phyloP scores from a whole-genome alignment of 2,888 invertebrate species.

The Dugesia japonica region DNA sequence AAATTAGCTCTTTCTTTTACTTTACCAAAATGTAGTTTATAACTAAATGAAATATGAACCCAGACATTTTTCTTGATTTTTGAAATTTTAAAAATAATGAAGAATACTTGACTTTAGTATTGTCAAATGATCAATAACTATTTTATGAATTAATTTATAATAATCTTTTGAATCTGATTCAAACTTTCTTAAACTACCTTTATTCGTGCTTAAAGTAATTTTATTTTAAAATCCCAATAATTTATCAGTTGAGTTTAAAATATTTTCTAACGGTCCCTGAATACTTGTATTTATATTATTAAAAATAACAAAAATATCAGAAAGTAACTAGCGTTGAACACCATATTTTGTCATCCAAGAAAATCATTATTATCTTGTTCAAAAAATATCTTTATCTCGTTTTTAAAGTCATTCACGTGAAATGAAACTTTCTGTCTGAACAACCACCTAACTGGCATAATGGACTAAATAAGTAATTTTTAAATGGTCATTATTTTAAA shows the following conservation, averaged over 20 bases:
- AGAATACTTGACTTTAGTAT: too few species aligned
- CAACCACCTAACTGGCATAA: too few species aligned
- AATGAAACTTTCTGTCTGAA: not conserved
- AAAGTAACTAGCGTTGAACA: not conserved
- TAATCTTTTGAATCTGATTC: not conserved
- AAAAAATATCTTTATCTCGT: not conserved
- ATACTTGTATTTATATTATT: too few species aligned
- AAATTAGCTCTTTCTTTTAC: too few species aligned
- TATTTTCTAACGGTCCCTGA: not conserved
- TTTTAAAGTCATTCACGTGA: not conserved
- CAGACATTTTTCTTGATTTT: too few species aligned
- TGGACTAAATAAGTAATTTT: too few species aligned
- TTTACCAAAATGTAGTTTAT: too few species aligned
- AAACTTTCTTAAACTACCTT: not conserved
- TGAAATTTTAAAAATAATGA: too few species aligned
- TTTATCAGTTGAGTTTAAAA: not conserved
- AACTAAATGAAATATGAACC: too few species aligned
- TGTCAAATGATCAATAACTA: conserved; percentile 8
- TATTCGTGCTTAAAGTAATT: not conserved
- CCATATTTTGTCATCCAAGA: not conserved
- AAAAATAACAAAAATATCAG: too few species aligned
- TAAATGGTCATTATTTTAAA: too few species aligned
- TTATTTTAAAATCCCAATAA: not conserved
- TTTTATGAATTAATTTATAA: not conserved
- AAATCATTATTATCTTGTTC: not conserved